phyloP scores from a whole-genome alignment of 1,140 invertebrate species.

The Tetragonula clypearis region DNA sequence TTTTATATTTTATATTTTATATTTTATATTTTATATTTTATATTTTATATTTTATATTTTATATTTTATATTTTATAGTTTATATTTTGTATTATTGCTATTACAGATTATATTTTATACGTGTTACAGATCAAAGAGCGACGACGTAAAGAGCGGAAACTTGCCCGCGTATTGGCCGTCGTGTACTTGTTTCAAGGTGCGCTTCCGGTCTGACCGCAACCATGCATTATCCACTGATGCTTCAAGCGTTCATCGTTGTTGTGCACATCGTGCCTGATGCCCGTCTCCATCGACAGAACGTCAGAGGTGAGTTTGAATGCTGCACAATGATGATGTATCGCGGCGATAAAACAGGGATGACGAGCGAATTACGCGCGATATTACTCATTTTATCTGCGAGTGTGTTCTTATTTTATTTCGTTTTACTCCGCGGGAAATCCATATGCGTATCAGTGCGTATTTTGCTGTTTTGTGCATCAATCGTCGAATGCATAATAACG shows the following conservation, averaged over 20 bases:
- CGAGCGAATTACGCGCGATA: background rate
- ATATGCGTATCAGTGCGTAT: too few relatives aligned
- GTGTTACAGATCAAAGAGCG: slow-evolving; percentile 9
- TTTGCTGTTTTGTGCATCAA: background rate
- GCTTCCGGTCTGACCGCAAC: slow-evolving; percentile 42
- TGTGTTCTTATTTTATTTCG: too few relatives aligned
- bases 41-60: too few relatives aligned
- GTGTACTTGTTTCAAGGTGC: slow-evolving; percentile 34
- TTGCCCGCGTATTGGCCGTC: background rate
- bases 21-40: too few relatives aligned
- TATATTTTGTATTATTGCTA: too few relatives aligned
- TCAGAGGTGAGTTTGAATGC: slow-evolving; percentile 59
- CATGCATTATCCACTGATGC: slow-evolving; percentile 62
- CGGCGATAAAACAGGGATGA: background rate
- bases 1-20: too few relatives aligned
- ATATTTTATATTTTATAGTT: too few relatives aligned
- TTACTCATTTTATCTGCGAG: background rate
- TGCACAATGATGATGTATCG: background rate
- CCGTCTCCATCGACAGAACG: slow-evolving; percentile 34
- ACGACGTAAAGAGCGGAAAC: slow-evolving; percentile 5
- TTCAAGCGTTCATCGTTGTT: slow-evolving; percentile 59
- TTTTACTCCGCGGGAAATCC: too few relatives aligned
- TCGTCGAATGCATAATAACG: background rate
- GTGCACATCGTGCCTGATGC: slow-evolving; percentile 49
- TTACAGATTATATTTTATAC: background rate